Evolutionary conservation across 2,888 invertebrate species (phyloP).

Genomic region (Perithous albicinctus): DNA sequence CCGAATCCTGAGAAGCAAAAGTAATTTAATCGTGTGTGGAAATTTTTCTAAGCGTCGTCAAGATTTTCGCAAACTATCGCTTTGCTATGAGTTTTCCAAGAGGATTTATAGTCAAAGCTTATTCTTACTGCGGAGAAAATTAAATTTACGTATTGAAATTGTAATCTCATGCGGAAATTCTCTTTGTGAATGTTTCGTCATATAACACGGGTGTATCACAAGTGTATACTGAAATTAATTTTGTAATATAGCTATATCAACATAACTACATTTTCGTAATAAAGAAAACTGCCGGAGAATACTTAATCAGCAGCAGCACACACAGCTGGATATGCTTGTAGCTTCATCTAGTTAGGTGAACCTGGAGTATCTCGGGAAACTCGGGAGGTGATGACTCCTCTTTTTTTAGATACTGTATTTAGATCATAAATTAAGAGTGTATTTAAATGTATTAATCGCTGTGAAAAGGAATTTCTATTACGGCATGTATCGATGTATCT

Average conservation of each 20-base stretch:
- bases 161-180: constrained; percentile 12
- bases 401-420: too few relatives aligned
- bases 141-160: constrained; percentile 51
- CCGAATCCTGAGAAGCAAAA: not conserved
- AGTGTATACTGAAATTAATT: not conserved
- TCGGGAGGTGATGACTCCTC: too few relatives aligned
- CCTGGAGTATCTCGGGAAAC: too few relatives aligned
- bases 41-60: not conserved
- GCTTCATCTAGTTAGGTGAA: too few relatives aligned
- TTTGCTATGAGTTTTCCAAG: not conserved
- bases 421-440: too few relatives aligned
- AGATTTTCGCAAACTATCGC: not conserved
- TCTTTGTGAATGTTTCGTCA: not conserved
- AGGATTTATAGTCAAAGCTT: not conserved
- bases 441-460: too few relatives aligned
- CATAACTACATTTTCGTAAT: constrained; percentile 56
- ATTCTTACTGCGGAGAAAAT: constrained; percentile 15
- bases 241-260: constrained; percentile 25
- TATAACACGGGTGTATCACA: not conserved
- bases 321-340: not conserved
- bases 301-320: not conserved
- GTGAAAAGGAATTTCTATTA: too few relatives aligned
- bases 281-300: constrained; percentile 20
- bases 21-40: not conserved
- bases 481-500: too few relatives aligned